Base-by-base conservation (phyloP, 2,888 invertebrate species). In the Anticlea derivata region DNA sequence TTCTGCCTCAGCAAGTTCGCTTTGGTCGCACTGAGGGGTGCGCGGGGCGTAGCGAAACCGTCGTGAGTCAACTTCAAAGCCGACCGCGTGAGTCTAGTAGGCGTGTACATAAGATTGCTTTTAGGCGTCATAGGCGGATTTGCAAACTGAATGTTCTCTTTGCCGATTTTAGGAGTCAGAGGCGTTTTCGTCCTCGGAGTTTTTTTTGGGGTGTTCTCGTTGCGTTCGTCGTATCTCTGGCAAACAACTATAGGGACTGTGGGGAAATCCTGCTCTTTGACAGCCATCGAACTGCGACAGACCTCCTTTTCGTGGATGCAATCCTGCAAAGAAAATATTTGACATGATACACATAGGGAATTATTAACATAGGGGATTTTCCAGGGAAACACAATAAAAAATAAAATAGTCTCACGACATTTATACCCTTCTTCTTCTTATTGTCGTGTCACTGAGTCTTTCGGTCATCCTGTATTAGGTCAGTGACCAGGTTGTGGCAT, bases 201-300 rank as follows among this genome's bases (percentile, higher is more conserved):
- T 75, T 79, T 84, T 75, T 81, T 84, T 68, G 80, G 82, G 46
- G 81, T 78, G 7, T 29, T 53, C 0, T 58, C 62, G 24, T 53
- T 66, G 5, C 41, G 63, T 35, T 76, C 75, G 1, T 66, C 67
- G 24, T 73, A 70, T 0, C 58, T 57, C 1, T 72, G 59, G 53
- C 60, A 76, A 1, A 76, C 62, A 20, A 76, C 70, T 10, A 60
- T 64, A 26, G 70, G 75, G 8, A 64, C 1, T 5, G 56, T 31
- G 5, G 46, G 22, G 8, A 7, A 20, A 53, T 70, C 78, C 17
- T 61, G 69, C 24, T 54, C 69, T 63, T 63, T 86, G 5, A 54
- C 68, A 29, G 70, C 80, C 74, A 92, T 76, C 0, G 93, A 93
- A 56, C 93, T 93, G 51, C 93, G 89, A 17, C 92, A 73, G 55